These are phyloP conservation scores for Lepidocolaptes lacrymiger DNA, from an alignment of 2,797 vertebrate genomes.

Conservation along the genomic window DNA sequence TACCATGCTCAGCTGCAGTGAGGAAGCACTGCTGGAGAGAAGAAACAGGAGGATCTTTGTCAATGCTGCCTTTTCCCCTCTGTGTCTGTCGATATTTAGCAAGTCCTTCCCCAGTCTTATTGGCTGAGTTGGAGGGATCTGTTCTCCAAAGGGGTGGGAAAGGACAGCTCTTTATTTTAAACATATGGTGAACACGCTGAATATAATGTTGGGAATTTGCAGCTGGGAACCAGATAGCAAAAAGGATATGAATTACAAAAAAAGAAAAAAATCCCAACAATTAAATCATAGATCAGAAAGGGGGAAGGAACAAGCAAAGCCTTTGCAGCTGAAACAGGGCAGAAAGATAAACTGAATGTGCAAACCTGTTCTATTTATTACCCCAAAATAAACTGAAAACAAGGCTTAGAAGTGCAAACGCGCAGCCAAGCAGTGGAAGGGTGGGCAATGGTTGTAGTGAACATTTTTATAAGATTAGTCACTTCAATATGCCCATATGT, in stretches of 20 bases:
- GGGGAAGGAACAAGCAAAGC: not conserved
- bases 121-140: not conserved
- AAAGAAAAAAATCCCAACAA: not conserved
- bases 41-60: conserved; percentile 18
- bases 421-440: not conserved
- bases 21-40: not conserved
- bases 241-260: not conserved
- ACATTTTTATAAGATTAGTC: conserved; percentile 39
- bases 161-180: not conserved
- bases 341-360: not conserved
- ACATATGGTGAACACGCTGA: conserved; percentile 11
- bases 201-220: not conserved
- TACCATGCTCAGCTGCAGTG: not conserved
- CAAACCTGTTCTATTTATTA: not conserved
- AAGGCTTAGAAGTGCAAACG: not conserved
- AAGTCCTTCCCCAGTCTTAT: not conserved
- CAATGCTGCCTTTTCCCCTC: not conserved
- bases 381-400: not conserved
- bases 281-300: not conserved
- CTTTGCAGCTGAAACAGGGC: not conserved
- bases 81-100: not conserved
- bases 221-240: not conserved
- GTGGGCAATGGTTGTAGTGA: not conserved
- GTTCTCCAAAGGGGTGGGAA: conserved; percentile 8
- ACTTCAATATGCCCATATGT: conserved; percentile 7